A percentile compares a stretch with the other conserved stretches of the same genome.
Conservation (phyloP, 2,888 invertebrate species). For the Nineta flava region DNA sequence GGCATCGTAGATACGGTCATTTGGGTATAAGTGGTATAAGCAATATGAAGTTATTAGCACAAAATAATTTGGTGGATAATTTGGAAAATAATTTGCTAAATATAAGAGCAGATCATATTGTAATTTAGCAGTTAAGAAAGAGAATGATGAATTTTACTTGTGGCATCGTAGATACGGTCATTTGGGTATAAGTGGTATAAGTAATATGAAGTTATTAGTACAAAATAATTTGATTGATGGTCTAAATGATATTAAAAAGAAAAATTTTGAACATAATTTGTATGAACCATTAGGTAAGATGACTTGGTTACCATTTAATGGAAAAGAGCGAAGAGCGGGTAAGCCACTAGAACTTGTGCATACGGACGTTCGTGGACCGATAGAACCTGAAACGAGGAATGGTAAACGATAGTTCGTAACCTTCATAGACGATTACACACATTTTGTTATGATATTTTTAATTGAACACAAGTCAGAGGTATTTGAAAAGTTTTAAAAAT, state of each 20-base stretch:
- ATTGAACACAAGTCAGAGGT: not conserved
- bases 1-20: too few relatives aligned
- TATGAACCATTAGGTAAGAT: not conserved
- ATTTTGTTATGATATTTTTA: constrained; percentile 9
- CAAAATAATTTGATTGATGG: too few relatives aligned
- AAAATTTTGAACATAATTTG: not conserved
- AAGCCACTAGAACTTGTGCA: not conserved
- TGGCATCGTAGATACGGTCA: too few relatives aligned
- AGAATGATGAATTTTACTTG: too few relatives aligned
- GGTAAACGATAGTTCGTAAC: constrained; percentile 10
- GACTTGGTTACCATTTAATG: not conserved
- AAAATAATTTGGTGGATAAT: too few relatives aligned
- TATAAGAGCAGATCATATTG: too few relatives aligned
- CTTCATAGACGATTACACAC: constrained; percentile 11
- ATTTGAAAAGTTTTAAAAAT: constrained; percentile 7
- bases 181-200: too few relatives aligned
- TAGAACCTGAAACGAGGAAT: constrained; percentile 8
- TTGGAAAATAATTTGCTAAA: too few relatives aligned
- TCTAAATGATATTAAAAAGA: not conserved
- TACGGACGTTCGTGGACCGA: constrained; percentile 7
- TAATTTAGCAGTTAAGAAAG: not conserved
- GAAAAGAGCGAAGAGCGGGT: not conserved
- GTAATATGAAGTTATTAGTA: too few relatives aligned
- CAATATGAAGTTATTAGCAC: too few relatives aligned
- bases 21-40: too few relatives aligned